Evolutionary conservation across 2,888 invertebrate genomes (phyloP).

Genomic region (Drosophila bunnanda): DNA sequence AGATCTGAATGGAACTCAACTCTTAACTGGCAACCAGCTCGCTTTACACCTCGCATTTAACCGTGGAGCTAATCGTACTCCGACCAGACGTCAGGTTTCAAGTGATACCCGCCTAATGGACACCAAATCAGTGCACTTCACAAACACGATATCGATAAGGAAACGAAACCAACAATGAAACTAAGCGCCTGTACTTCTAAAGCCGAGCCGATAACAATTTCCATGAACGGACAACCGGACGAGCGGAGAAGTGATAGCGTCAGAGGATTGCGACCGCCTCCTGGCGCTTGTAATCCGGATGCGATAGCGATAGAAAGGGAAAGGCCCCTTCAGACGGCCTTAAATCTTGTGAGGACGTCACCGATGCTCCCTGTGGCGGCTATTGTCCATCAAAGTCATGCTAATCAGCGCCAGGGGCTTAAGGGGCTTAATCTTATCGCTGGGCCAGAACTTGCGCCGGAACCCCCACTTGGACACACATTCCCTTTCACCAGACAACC

Average conservation of each 20-base stretch:
- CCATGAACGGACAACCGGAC: background rate
- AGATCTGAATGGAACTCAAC: slow-evolving; percentile 50
- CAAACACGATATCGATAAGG: slow-evolving; percentile 44
- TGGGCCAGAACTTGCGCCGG: slow-evolving; percentile 3
- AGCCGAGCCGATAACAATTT: slow-evolving; percentile 10
- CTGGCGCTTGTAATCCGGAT: slow-evolving; percentile 27
- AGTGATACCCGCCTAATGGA: slow-evolving; percentile 38
- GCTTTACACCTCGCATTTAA: slow-evolving; percentile 59
- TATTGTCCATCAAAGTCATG: slow-evolving; percentile 15
- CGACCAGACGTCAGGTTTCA: slow-evolving; percentile 24
- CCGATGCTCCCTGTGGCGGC: background rate
- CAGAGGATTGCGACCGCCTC: slow-evolving; percentile 5
- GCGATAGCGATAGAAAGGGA: slow-evolving; percentile 33
- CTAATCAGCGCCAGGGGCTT: slow-evolving; percentile 25
- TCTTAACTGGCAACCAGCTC: slow-evolving; percentile 5
- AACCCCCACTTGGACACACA: background rate
- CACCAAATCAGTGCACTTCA: slow-evolving; percentile 54
- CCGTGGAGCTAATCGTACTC: slow-evolving; percentile 23
- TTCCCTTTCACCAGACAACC: background rate
- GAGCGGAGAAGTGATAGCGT: slow-evolving; percentile 18
- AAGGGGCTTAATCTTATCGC: slow-evolving; percentile 29
- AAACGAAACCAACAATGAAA: slow-evolving; percentile 5
- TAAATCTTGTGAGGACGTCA: slow-evolving; percentile 19
- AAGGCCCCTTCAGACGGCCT: slow-evolving; percentile 9
- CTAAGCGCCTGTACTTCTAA: background rate